Evolutionary conservation across 2,888 invertebrate species (phyloP), one percentile per base, ranked within the genome.

Genomic region (Venusia cambrica): DNA sequence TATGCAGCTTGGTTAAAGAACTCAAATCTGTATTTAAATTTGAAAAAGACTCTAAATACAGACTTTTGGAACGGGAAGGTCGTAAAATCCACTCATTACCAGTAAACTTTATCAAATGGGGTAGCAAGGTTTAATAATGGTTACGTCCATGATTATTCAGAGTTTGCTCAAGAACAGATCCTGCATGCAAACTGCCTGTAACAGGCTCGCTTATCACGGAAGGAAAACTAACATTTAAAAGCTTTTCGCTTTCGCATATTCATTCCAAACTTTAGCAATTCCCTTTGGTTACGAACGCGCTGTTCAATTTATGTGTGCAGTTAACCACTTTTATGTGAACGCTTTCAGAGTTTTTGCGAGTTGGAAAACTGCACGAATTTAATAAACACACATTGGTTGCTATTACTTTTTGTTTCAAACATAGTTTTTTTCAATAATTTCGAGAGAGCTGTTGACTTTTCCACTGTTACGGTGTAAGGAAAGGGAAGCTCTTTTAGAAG

Each of bases 261-360:
- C 68, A 73, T 76, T 73, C 37, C 38, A 66, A 78, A 80, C 62
- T 77, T 79, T 73, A 54, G 62, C 68, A 73, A 77, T 73, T 68
- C 66, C 63, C 62, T 70, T 69, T 64, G 64, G 64, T 70, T 71
- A 61, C 57, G 60, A 62, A 54, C 60, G 54, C 33, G n/a, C 55
- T 55, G 59, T 57, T 51, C 58, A 72, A 69, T 68, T 69, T 67
- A 62, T 60, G 60, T 62, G 58, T 57, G 68, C 57, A 51, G 51
- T 55, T 59, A 54, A 51, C 50, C 53, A 56, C 49, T 56, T 45
- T 54, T 45, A 46, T 44, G 39, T 51, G 21, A 34, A 34, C 28
- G 33, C 38, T 48, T 53, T 44, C 37, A 20, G 31, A 35, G 29
- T 22, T 47, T 41, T 46, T 47, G 36, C 35, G n/a, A 26, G 36